A percentile compares a stretch with the other conserved stretches of the same genome.
Conservation (phyloP, 1,140 invertebrate species). For the Eumeta japonica region DNA sequence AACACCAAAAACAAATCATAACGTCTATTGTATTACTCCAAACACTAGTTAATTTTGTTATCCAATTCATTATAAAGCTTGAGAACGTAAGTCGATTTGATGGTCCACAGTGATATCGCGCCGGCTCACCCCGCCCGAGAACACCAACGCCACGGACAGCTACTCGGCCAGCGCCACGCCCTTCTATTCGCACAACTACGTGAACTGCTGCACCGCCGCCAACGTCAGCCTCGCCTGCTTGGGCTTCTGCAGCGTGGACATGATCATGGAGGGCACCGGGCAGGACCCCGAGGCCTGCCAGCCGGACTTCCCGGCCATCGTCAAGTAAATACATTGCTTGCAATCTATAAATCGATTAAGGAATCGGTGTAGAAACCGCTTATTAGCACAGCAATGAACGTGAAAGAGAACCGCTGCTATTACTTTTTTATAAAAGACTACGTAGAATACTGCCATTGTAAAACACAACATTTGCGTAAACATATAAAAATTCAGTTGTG, state of each 20-base stretch:
- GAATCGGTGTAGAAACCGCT: too few species aligned
- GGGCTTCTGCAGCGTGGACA: slow-evolving; percentile 80
- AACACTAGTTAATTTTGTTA: background rate
- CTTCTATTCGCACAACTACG: slow-evolving; percentile 68
- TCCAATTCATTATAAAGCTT: background rate
- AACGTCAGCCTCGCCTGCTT: slow-evolving; percentile 70
- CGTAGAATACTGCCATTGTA: too few species aligned
- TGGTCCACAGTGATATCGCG: slow-evolving; percentile 59
- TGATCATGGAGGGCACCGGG: slow-evolving; percentile 75
- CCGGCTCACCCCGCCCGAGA: slow-evolving; percentile 53
- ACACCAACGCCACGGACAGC: slow-evolving; percentile 42
- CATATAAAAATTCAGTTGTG: too few species aligned
- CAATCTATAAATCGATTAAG: too few species aligned
- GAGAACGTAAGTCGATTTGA: background rate
- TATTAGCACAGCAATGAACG: too few species aligned
- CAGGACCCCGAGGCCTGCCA: slow-evolving; percentile 78
- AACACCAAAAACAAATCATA: too few species aligned
- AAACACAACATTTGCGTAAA: too few species aligned
- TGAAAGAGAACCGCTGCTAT: too few species aligned
- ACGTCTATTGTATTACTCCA: background rate
- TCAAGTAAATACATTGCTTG: slow-evolving; percentile 60
- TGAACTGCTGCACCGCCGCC: slow-evolving; percentile 68
- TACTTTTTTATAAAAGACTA: too few species aligned
- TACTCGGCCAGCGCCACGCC: slow-evolving; percentile 51
- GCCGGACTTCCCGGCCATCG: slow-evolving; percentile 72